Evolutionary conservation across 1,140 invertebrate genomes (phyloP).

Genomic region (Dendrolimus punctatus): DNA sequence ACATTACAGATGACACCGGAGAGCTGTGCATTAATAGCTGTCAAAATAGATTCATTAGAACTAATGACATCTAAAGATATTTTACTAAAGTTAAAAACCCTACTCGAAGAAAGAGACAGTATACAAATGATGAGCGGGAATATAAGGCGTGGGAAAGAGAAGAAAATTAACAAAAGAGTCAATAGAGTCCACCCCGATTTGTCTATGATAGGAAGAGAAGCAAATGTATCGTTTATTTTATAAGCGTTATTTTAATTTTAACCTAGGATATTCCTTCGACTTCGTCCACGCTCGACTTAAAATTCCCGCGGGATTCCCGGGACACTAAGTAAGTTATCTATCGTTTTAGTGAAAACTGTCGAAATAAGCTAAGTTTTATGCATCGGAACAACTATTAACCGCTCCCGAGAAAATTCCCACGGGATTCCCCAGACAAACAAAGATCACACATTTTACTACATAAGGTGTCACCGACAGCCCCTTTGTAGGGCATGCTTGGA

Average conservation of each 20-base stretch:
- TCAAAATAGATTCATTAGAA: slow-evolving; percentile 9
- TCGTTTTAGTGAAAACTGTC: too few species aligned
- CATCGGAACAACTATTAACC: too few species aligned
- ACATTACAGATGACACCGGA: slow-evolving; percentile 9
- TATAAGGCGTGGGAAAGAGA: slow-evolving; percentile 6
- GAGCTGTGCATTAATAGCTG: slow-evolving; percentile 12
- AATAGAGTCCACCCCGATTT: slow-evolving; percentile 9
- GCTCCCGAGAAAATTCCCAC: too few species aligned
- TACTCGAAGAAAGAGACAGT: slow-evolving; percentile 5
- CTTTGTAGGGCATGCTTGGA: too few species aligned
- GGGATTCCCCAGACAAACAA: too few species aligned
- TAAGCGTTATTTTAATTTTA: background rate
- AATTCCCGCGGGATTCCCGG: too few species aligned
- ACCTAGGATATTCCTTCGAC: too few species aligned
- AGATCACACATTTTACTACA: too few species aligned
- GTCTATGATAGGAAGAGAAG: slow-evolving; percentile 1
- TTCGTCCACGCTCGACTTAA: too few species aligned
- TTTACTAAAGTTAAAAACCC: slow-evolving; percentile 3
- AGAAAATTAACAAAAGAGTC: slow-evolving; percentile 2
- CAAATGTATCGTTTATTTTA: slow-evolving; percentile 9
- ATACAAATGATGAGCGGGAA: slow-evolving; percentile 10
- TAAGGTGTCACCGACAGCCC: too few species aligned
- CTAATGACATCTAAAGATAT: slow-evolving; percentile 4
- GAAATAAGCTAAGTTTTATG: too few species aligned
- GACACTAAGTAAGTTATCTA: too few species aligned